Conservation (phyloP, 2,797 vertebrate genomes). For the Acomys russatus region DNA sequence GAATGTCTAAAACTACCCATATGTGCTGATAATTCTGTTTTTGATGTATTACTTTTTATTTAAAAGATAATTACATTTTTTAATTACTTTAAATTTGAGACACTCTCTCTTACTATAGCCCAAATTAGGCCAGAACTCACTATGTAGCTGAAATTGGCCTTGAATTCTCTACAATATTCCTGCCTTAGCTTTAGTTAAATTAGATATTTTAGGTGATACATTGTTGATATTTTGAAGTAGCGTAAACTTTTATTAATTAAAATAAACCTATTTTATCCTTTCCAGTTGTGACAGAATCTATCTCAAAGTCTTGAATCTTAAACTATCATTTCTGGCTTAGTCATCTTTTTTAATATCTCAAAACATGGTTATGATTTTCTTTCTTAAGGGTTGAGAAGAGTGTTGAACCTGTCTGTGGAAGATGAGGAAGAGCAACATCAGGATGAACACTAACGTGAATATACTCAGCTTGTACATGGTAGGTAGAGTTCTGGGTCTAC, state of each 20-base stretch:
- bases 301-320: neutral
- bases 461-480: neutral
- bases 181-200: slow-evolving; percentile 13
- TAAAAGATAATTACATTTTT: neutral
- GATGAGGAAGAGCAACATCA: neutral
- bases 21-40: neutral
- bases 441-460: neutral
- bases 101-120: neutral
- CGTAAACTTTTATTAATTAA: neutral
- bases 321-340: neutral
- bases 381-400: neutral
- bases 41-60: slow-evolving; percentile 23
- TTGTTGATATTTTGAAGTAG: neutral
- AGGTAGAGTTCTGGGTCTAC: neutral
- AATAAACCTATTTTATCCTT: neutral
- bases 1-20: neutral
- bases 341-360: neutral
- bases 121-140: neutral
- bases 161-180: neutral
- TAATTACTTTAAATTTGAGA: neutral
- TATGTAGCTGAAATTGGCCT: neutral
- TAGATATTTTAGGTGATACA: neutral
- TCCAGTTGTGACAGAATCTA: neutral
- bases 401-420: neutral
- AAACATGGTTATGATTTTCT: neutral